Percentiles rank a stretch among this genome's conserved stretches.
These are phyloP conservation scores for Saturnia japonica DNA, from an alignment of 2,888 invertebrate genomes.

Conservation along the genomic window DNA sequence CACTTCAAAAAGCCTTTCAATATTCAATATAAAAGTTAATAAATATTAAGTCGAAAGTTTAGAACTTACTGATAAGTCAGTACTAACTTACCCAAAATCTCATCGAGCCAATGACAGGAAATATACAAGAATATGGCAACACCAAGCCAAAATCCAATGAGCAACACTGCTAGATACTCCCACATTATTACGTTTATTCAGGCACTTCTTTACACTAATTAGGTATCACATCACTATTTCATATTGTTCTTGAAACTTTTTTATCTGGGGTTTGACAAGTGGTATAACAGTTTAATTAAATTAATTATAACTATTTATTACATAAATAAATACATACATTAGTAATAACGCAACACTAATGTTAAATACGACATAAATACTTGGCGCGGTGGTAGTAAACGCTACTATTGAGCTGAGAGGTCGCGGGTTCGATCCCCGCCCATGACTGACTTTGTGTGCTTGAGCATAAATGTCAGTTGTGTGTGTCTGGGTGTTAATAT, in stretches of 20 bases:
- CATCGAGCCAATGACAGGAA: slow-evolving; percentile 82
- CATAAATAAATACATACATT: neutral
- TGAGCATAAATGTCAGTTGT: too few relatives aligned
- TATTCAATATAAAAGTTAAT: too few relatives aligned
- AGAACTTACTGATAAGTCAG: neutral
- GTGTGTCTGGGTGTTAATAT: too few relatives aligned
- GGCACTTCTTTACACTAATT: neutral
- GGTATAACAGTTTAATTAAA: slow-evolving; percentile 14
- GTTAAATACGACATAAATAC: too few relatives aligned
- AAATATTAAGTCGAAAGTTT: too few relatives aligned
- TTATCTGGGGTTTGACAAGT: slow-evolving; percentile 16
- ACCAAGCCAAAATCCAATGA: slow-evolving; percentile 77
- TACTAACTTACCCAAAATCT: slow-evolving; percentile 82
- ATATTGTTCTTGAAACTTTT: slow-evolving; percentile 16
- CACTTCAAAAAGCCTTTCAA: too few relatives aligned
- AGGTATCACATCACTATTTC: slow-evolving; percentile 41
- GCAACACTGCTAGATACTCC: slow-evolving; percentile 70
- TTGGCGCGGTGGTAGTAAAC: too few relatives aligned
- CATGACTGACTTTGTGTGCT: too few relatives aligned
- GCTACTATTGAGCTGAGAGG: too few relatives aligned
- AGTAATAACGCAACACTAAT: too few relatives aligned
- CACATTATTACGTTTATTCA: slow-evolving; percentile 51
- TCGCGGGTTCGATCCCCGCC: too few relatives aligned
- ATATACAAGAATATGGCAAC: slow-evolving; percentile 77
- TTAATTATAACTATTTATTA: neutral